A percentile compares a stretch with the other conserved stretches of the same genome.
Evolutionary conservation across 2,113 vertebrate species (phyloP).

Genomic region (Eolophus roseicapilla): DNA sequence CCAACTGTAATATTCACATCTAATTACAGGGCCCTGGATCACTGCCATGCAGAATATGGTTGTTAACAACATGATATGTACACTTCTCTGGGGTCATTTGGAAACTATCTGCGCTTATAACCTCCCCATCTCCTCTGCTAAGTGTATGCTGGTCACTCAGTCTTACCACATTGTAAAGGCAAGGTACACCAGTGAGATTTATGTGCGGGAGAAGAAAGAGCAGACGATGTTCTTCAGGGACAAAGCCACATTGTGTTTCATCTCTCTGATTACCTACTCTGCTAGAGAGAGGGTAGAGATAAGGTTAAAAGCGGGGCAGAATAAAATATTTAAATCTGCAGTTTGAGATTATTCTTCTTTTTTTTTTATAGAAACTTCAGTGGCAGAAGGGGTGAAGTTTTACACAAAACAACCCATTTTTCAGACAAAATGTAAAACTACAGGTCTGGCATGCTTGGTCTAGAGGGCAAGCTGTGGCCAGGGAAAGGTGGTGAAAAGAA

Average conservation of each 20-base stretch:
- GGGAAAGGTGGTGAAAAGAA: not conserved
- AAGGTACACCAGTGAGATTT: not conserved
- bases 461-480: not conserved
- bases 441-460: not conserved
- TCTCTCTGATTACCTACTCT: not conserved
- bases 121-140: not conserved
- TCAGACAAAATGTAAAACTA: not conserved
- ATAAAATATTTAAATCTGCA: not conserved
- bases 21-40: slow-evolving; percentile 12
- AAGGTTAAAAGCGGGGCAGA: not conserved
- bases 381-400: not conserved
- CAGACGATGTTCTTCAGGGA: not conserved
- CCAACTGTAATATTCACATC: slow-evolving; percentile 5
- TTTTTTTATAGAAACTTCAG: not conserved
- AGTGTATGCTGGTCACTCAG: not conserved
- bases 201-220: not conserved
- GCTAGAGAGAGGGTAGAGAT: not conserved
- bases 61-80: not conserved
- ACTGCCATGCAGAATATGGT: not conserved
- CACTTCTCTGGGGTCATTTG: not conserved
- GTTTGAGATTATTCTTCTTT: not conserved
- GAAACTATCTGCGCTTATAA: not conserved
- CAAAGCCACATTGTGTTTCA: not conserved
- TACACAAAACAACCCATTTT: not conserved
- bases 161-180: not conserved